phyloP scores from a whole-genome alignment of 2,797 vertebrate species.

The Mareca penelope region DNA sequence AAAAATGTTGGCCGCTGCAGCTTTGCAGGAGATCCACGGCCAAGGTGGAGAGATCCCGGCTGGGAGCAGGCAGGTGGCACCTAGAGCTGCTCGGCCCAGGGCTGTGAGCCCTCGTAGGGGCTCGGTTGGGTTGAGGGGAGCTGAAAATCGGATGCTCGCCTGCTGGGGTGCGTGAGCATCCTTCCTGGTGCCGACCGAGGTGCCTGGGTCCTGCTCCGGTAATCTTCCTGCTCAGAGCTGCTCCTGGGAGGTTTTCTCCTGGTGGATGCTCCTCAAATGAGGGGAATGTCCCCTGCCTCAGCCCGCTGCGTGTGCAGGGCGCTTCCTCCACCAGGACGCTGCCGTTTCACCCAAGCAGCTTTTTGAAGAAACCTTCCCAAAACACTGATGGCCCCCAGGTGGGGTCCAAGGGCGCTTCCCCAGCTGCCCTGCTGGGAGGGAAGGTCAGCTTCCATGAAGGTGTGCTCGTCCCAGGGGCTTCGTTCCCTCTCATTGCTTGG shows the following conservation, averaged over 20 bases:
- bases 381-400: neutral
- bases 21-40: neutral
- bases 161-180: neutral
- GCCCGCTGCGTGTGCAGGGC: rapidly evolving
- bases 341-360: neutral
- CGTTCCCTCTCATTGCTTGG: neutral
- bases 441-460: neutral
- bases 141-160: neutral
- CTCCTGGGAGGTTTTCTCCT: neutral
- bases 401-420: neutral
- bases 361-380: neutral
- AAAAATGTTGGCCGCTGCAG: neutral
- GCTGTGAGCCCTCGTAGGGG: neutral
- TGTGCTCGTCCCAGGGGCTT: neutral
- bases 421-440: neutral
- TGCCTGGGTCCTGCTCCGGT: neutral
- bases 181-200: neutral
- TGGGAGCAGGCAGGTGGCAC: neutral
- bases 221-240: neutral
- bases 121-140: neutral
- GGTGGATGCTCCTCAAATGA: rapidly evolving
- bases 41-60: rapidly evolving
- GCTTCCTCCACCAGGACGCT: neutral
- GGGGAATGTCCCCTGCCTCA: neutral
- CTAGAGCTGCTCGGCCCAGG: neutral